A percentile compares a stretch with the other conserved stretches of the same genome.
Conservation (phyloP, 2,888 invertebrate species). For the Smittia aterrima region DNA sequence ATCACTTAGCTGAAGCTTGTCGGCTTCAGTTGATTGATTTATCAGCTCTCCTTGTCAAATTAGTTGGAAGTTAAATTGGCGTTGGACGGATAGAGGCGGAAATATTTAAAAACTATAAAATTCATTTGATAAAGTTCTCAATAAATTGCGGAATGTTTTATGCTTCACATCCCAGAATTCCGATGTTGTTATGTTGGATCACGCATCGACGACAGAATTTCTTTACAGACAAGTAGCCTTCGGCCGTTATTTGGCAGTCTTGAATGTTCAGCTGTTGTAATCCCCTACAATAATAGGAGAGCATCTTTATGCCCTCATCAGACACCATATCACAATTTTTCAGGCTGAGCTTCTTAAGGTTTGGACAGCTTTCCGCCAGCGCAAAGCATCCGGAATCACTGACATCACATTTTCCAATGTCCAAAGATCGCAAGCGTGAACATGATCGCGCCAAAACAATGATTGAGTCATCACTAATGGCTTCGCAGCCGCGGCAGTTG, state of each 20-base stretch:
- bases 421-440: conserved; percentile 79
- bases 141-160: neutral
- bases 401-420: conserved; percentile 91
- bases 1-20: too few relatives aligned
- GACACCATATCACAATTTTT: conserved; percentile 89
- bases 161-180: conserved; percentile 56
- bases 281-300: conserved; percentile 87
- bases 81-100: too few relatives aligned
- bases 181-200: conserved; percentile 93
- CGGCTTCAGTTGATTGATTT: too few relatives aligned
- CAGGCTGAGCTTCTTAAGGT: conserved; percentile 83
- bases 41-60: too few relatives aligned
- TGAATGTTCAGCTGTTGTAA: conserved; percentile 90
- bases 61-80: too few relatives aligned
- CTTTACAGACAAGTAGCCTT: conserved; percentile 88
- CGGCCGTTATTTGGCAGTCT: conserved; percentile 84
- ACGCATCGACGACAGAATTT: conserved; percentile 89
- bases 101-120: too few relatives aligned
- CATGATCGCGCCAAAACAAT: conserved; percentile 83
- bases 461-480: conserved; percentile 89
- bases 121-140: too few relatives aligned
- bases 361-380: conserved; percentile 84
- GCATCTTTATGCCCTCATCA: conserved; percentile 81
- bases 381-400: conserved; percentile 85
- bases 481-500: conserved; percentile 89